Percentiles rank a stretch among this genome's conserved stretches.
phyloP scores from a whole-genome alignment of 1,140 invertebrate genomes.

The Cydia amplana region DNA sequence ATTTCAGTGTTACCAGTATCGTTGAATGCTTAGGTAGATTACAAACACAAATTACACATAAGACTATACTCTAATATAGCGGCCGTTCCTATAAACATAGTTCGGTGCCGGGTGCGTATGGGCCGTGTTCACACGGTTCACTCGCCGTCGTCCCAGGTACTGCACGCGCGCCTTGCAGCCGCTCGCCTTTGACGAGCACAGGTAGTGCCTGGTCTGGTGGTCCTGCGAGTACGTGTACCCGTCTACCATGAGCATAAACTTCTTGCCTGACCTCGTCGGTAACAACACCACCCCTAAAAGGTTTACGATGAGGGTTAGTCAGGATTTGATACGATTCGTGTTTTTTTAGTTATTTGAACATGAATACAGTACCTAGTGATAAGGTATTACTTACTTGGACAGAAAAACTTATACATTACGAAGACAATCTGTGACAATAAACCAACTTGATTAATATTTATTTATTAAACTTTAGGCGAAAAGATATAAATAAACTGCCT shows the following conservation, averaged over 20 bases:
- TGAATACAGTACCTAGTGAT: no score
- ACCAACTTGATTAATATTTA: no score
- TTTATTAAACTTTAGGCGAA: no score
- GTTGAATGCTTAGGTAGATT: not conserved
- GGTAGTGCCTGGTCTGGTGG: not conserved
- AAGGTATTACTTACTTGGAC: no score
- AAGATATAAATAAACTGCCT: no score
- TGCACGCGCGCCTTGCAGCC: conserved; percentile 28
- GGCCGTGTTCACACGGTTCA: not conserved
- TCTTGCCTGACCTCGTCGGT: conserved; percentile 38
- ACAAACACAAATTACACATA: not conserved
- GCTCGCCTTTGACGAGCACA: conserved; percentile 27
- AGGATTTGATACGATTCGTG: not conserved
- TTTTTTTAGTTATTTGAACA: no score
- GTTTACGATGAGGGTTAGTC: not conserved
- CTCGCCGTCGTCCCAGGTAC: not conserved
- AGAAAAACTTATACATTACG: no score
- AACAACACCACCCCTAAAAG: conserved; percentile 41
- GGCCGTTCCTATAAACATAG: conserved; percentile 1
- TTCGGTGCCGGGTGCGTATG: not conserved
- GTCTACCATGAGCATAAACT: conserved; percentile 37
- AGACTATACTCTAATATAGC: not conserved
- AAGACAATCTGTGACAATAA: no score
- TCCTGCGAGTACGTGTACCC: conserved; percentile 42
- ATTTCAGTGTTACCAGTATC: no score